Conservation (phyloP, 2,797 vertebrate genomes). For the Tinamus major region DNA sequence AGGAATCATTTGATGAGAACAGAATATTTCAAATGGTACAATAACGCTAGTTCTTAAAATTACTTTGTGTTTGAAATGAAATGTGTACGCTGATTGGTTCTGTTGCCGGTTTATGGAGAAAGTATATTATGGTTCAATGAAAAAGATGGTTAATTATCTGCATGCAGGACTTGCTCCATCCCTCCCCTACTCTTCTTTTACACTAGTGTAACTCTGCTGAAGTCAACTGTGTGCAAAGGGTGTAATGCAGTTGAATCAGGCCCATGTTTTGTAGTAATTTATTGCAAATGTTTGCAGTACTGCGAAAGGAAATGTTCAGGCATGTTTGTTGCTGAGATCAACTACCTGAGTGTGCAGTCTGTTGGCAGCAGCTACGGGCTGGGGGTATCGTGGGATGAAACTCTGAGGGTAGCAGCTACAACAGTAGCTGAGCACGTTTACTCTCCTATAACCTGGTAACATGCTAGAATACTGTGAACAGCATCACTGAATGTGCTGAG, state of each 20-base stretch:
- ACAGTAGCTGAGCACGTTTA: conserved; percentile 38
- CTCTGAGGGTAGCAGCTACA: not conserved
- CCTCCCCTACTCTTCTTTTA: conserved; percentile 23
- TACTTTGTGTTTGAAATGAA: conserved; percentile 79
- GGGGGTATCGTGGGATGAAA: conserved; percentile 15
- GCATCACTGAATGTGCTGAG: conserved; percentile 58
- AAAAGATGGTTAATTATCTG: conserved; percentile 74
- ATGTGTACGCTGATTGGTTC: conserved; percentile 68
- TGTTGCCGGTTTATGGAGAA: conserved; percentile 66
- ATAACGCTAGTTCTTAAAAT: conserved; percentile 78
- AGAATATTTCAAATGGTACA: conserved; percentile 80
- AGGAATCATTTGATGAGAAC: conserved; percentile 81
- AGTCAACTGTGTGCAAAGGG: conserved; percentile 45
- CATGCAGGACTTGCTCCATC: not conserved
- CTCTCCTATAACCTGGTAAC: conserved; percentile 32
- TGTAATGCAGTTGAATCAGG: conserved; percentile 29
- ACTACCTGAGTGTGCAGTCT: not conserved
- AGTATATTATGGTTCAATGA: conserved; percentile 66
- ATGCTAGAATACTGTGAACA: conserved; percentile 50
- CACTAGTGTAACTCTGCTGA: not conserved
- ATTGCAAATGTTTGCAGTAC: conserved; percentile 30
- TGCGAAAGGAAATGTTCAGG: conserved; percentile 6
- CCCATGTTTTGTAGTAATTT: conserved; percentile 58
- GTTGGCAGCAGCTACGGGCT: conserved; percentile 17
- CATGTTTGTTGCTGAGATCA: not conserved